Evolutionary conservation across 2,888 invertebrate genomes (phyloP), one percentile per base, ranked within the genome.

Genomic region (Drosophila longiperda): DNA sequence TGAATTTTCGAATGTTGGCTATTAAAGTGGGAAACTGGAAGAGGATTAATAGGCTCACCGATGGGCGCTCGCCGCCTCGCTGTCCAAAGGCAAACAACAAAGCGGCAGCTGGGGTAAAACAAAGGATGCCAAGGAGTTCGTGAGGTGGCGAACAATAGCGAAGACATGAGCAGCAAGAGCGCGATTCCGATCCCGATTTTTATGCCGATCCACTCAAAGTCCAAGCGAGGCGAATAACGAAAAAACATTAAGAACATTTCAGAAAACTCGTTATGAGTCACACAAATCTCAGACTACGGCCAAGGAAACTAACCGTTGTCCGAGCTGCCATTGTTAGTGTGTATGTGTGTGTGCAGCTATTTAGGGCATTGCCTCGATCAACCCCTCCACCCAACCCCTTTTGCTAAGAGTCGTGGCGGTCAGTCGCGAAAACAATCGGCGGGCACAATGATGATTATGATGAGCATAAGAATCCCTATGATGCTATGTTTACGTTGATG

Each of bases 191-290:
- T 63, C 49, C 64, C 60, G 71, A 71, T 75, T 61, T 49, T 29
- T 58, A 62, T 52, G 34, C 59, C 78, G 76, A 87, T 89, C 87
- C 87, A 87, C 87, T 87, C 89, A 89, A 87, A 48, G 87, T 87
- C 85, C 83, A 87, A 80, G 76, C 80, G 84, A 76, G 68, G 83
- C 89, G 82, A 86, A 80, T 62, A 73, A 70, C 62, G 67, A 68
- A 68, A 77, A 65, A 65, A 36, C 65, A 79, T 79, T 79, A 57
- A 59, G 65, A 78, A 72, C 62, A 75, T 75, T 67, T 23, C 62
- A 73, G 53, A 70, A 87, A 87, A 87, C 87, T 83, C 82, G 87
- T 87, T 89, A 87, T 85, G 89, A 85, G 85, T 87, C 87, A 82
- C 87, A 87, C 87, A 87, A 87, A 85, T 89, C 83, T 89, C 89